Evolutionary conservation across 1,140 invertebrate genomes (phyloP).

Genomic region (Neodiprion lecontei): DNA sequence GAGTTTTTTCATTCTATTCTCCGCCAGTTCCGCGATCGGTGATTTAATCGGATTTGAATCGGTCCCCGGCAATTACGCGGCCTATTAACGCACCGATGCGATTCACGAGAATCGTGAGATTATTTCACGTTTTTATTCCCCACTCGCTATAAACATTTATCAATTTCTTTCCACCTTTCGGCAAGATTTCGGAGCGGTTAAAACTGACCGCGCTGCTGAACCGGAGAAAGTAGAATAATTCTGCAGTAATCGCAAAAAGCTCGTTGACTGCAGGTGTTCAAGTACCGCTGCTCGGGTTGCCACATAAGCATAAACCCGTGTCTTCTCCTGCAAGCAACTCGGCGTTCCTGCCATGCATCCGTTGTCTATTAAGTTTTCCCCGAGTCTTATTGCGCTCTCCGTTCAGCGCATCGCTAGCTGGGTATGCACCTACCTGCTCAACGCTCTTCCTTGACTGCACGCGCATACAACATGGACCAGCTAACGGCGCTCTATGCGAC

Average conservation of each 20-base stretch:
- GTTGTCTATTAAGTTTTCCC: no score
- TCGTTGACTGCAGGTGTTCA: not conserved
- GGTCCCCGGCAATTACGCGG: not conserved
- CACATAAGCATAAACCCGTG: no score
- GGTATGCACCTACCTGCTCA: not conserved
- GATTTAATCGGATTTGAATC: not conserved
- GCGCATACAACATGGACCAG: not conserved
- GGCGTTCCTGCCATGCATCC: no score
- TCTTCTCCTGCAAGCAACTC: no score
- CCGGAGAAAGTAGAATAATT: slow-evolving; percentile 1
- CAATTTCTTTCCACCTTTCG: not conserved
- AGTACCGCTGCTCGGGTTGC: not conserved
- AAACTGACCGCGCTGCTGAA: not conserved
- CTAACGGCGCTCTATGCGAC: not conserved
- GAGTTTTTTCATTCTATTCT: not conserved
- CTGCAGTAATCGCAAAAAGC: not conserved
- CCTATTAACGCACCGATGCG: slow-evolving; percentile 1
- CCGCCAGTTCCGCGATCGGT: not conserved
- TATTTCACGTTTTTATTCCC: not conserved
- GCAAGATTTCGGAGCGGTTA: not conserved
- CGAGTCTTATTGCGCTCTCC: no score
- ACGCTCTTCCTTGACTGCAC: not conserved
- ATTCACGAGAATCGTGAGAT: not conserved
- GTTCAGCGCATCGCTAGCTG: no score
- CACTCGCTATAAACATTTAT: not conserved